These are phyloP conservation scores for Brachystomella parvula DNA, from an alignment of 1,140 invertebrate species.

Conservation along the genomic window DNA sequence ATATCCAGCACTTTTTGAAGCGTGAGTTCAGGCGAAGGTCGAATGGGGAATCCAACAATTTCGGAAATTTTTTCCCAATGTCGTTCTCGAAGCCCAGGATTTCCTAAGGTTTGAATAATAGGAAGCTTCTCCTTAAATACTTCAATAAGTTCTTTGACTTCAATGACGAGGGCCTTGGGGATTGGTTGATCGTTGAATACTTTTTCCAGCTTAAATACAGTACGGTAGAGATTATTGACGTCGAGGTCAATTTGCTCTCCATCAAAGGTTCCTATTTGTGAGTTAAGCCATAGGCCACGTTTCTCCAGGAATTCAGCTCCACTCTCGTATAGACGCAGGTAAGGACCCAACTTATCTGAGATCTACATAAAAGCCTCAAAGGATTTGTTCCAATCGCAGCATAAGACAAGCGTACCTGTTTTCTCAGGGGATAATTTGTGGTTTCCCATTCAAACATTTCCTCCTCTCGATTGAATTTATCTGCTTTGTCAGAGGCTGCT, in stretches of 20 bases:
- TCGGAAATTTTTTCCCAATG: constrained; percentile 96
- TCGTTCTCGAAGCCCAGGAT: constrained; percentile 82
- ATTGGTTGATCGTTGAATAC: constrained; percentile 62
- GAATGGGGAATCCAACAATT: constrained; percentile 86
- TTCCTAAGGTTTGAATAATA: constrained; percentile 82
- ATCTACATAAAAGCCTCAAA: constrained; percentile 24
- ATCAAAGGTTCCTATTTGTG: constrained; percentile 71
- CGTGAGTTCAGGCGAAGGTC: constrained; percentile 72
- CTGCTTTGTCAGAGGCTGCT: constrained; percentile 68
- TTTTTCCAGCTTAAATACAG: constrained; percentile 82
- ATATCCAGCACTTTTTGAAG: constrained; percentile 83
- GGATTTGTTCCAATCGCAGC: too few relatives aligned
- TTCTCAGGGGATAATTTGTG: constrained; percentile 79
- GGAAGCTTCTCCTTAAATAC: constrained; percentile 84
- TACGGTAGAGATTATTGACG: constrained; percentile 67
- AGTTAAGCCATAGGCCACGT: constrained; percentile 71
- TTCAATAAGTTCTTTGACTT: constrained; percentile 67
- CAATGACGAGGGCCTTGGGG: constrained; percentile 46
- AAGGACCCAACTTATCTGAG: constrained; percentile 66
- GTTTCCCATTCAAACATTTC: constrained; percentile 78
- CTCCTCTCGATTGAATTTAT: constrained; percentile 88
- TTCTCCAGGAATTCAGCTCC: constrained; percentile 77
- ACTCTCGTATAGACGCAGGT: constrained; percentile 79
- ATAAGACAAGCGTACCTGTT: constrained; percentile 45
- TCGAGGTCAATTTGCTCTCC: constrained; percentile 82